Base-by-base conservation (phyloP, 2,113 vertebrate genomes). In the Columbina picui region DNA sequence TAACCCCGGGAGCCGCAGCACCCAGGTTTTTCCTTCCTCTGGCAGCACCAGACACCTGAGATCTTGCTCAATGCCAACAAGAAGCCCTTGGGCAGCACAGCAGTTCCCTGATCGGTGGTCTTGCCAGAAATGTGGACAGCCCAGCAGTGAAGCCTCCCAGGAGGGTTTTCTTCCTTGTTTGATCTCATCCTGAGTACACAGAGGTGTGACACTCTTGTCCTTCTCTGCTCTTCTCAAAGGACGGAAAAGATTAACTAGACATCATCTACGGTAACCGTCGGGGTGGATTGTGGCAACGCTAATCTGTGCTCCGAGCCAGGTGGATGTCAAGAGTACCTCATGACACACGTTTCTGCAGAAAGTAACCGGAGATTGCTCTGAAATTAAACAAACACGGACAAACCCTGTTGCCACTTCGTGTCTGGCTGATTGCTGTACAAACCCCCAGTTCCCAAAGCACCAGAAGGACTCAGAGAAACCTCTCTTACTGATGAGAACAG, bases 231-330 rank as follows among this genome's bases (percentile, higher is more conserved):
- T 65, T 34, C 39, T 90, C 29, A 9, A 73, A 13, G 12, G 27
- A 61, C 53, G 34, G 8, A 73, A 73, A 50, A 70, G 45, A 49
- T 59, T 41, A 81, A 81, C n/a, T 36, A 34, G 25, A 41, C 1
- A 0, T 50, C 29, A 75, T 18, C 4, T 59, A 12, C 0, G 0
- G n/a, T 41, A 59, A 64, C 15, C 3, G 2, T 6, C 0, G 2
- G 30, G 45, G 63, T 77, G 50, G 45, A n/a, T 11, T 49, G 57
- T 47, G 30, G 30, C 26, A 53, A 36, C 53, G 9, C 11, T 18
- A 34, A 18, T 17, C 55, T 43, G 14, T 32, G 55, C 21, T 45
- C 36, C 36, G 67, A 56, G 7, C 13, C 43, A 45, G 68, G 23
- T 50, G 27, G 36, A 30, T 38, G 13, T 39, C 32, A 75, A 38